Base-by-base conservation (phyloP, 2,113 vertebrate genomes). In the Zosterops hypoxanthus region DNA sequence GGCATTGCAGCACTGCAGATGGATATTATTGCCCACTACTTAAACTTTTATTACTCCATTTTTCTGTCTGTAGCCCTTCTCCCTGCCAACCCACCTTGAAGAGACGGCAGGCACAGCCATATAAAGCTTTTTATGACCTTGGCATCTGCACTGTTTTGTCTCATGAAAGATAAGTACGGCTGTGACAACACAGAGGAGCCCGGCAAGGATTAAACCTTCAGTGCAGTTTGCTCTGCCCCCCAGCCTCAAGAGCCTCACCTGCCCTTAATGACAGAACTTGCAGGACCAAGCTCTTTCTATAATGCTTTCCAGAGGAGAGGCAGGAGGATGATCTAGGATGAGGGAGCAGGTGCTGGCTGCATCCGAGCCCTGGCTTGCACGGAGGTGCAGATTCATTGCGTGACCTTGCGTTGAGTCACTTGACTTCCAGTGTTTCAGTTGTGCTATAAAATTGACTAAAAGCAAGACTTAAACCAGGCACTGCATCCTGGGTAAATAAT, bases 11-110 rank as follows among this genome's bases (percentile, higher is more conserved):
- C 92, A 94, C 97, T 97, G 95, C 95, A 97, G 97, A 98, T 97
- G 97, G 97, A 97, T 98, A 97, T 97, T 96, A 97, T 93, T 92
- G 94, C 97, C 97, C 94, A 94, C 97, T 98, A 97, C 97, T 98
- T 97, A 97, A 97, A 97, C 72, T 98, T 98, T 98, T 97, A 97
- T 97, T 91, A 97, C 95, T 87, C 92, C 94, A 97, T 96, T 98
- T 98, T 97, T 98, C 96, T 98, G 83, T 93, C 94, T 96, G 90
- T 95, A 93, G 96, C 95, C 95, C 94, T 98, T 91, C 17, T 82
- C 85, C 89, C 97, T 95, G 83, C 96, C 97, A 97, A 56, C 93
- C 96, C 95, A 98, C 97, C 96, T 98, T 97, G 96, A 96, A 96
- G 96, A 97, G 88, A 91, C 6, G 44, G 89, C 92, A 97, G 94